These are phyloP conservation scores for Polyommatus icarus DNA, from an alignment of 2,888 invertebrate species.

Conservation along the genomic window DNA sequence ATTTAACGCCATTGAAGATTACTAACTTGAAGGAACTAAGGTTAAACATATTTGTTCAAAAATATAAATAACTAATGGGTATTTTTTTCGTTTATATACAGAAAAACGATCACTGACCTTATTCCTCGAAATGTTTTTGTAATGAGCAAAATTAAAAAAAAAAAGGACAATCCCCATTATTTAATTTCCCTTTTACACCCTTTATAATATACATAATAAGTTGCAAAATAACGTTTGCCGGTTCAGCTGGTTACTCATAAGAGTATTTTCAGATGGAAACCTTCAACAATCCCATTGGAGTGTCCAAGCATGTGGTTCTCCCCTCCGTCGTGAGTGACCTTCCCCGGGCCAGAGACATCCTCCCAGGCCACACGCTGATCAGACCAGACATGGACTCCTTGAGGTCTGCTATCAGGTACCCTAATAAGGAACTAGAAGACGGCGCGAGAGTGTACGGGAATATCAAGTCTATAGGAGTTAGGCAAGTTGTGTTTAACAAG, in stretches of 20 bases:
- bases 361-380: slow-evolving; percentile 67
- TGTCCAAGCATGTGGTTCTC: slow-evolving; percentile 51
- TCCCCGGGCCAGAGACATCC: slow-evolving; percentile 62
- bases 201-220: no score
- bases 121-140: no score
- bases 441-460: slow-evolving; percentile 67
- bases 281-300: slow-evolving; percentile 45
- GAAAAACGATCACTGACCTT: no score
- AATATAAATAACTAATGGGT: no score
- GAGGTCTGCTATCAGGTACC: slow-evolving; percentile 68
- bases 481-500: slow-evolving; percentile 43
- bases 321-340: slow-evolving; percentile 56
- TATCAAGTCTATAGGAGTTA: slow-evolving; percentile 55
- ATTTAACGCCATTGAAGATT: no score
- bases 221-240: no score
- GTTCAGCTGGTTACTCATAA: neutral
- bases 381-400: slow-evolving; percentile 66
- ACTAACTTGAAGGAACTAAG: no score
- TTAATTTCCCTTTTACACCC: no score
- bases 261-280: slow-evolving; percentile 49
- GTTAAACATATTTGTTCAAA: no score
- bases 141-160: no score
- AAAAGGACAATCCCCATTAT: no score
- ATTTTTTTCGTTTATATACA: no score
- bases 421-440: slow-evolving; percentile 59